A percentile compares a stretch with the other conserved stretches of the same genome.
These are phyloP conservation scores for Hirudinaria manillensis DNA, from an alignment of 2,888 invertebrate genomes.

Conservation along the genomic window DNA sequence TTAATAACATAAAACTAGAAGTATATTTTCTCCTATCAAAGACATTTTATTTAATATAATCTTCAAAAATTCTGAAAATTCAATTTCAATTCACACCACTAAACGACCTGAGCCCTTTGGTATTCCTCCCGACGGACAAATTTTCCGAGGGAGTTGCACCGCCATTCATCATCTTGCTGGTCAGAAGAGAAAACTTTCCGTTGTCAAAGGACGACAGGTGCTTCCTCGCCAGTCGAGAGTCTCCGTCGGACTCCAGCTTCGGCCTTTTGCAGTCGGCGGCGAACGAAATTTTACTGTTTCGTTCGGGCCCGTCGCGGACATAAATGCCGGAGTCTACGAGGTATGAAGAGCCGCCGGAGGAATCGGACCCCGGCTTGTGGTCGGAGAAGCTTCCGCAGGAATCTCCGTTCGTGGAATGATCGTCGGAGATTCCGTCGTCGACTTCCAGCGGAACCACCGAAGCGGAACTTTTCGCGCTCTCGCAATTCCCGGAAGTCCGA, in stretches of 20 bases:
- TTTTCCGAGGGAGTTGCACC: too few species aligned
- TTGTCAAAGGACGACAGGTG: background rate
- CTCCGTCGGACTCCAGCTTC: background rate
- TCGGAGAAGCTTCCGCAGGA: background rate
- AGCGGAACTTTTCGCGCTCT: background rate
- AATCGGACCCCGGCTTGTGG: too few species aligned
- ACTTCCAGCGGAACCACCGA: background rate
- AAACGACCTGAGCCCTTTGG: too few species aligned
- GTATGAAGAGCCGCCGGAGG: background rate
- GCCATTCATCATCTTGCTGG: constrained; percentile 1
- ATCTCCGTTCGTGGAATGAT: background rate
- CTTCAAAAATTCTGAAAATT: too few species aligned
- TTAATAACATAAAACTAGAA: too few species aligned
- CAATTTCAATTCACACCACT: too few species aligned
- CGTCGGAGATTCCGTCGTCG: constrained; percentile 1
- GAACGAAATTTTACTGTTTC: background rate
- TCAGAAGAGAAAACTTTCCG: background rate
- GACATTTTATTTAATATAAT: too few species aligned
- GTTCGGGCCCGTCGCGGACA: background rate
- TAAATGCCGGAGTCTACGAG: background rate
- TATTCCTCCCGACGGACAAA: too few species aligned
- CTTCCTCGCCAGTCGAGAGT: background rate
- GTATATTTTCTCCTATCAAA: too few species aligned
- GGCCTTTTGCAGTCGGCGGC: background rate
- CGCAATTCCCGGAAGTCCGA: background rate